phyloP scores from a whole-genome alignment of 2,888 invertebrate genomes.

The Lasius fuliginosus region DNA sequence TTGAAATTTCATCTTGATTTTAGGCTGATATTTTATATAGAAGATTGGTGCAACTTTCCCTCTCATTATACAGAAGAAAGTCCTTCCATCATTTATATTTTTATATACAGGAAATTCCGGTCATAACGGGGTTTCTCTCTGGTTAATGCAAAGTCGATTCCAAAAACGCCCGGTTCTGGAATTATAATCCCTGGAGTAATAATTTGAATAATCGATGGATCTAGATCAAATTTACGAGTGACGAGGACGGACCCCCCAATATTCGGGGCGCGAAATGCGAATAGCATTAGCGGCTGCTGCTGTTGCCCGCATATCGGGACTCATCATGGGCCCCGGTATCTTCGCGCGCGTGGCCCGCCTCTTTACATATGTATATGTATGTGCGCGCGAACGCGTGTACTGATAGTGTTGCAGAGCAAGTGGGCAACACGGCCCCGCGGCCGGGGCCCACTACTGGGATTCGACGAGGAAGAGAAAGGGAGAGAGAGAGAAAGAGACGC shows the following conservation, averaged over 20 bases:
- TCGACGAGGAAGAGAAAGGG: not conserved
- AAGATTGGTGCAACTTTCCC: not conserved
- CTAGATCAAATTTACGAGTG: not conserved
- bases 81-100: constrained; percentile 7
- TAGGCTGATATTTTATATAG: not conserved
- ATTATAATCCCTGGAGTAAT: not conserved
- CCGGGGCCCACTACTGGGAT: not conserved
- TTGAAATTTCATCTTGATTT: not conserved
- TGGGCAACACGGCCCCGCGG: not conserved
- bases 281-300: not conserved
- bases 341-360: not conserved
- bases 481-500: not conserved
- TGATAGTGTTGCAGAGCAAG: constrained; percentile 40
- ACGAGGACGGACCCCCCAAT: not conserved
- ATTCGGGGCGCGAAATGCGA: not conserved
- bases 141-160: not conserved
- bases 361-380: not conserved
- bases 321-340: not conserved
- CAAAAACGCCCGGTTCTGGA: not conserved
- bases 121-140: not conserved
- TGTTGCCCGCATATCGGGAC: not conserved
- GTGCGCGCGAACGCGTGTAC: not conserved
- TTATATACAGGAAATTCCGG: not conserved
- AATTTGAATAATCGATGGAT: not conserved
- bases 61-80: not conserved